These are phyloP conservation scores for Aphidius colemani DNA, from an alignment of 2,888 invertebrate species.

Conservation along the genomic window DNA sequence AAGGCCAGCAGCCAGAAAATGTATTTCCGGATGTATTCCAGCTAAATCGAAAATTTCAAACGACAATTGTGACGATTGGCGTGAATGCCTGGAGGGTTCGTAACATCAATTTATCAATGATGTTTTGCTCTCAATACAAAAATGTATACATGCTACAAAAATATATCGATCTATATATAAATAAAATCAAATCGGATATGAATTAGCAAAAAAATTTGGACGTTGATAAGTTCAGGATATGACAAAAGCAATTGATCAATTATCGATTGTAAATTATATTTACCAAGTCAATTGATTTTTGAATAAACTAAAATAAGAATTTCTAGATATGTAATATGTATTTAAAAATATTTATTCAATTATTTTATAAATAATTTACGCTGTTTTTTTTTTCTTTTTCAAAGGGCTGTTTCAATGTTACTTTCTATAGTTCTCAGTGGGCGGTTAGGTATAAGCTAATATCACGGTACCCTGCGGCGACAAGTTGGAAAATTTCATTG, in stretches of 20 bases:
- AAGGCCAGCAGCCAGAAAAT: slow-evolving; percentile 40
- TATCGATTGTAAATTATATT: not conserved
- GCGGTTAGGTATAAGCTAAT: slow-evolving; percentile 54
- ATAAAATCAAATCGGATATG: slow-evolving; percentile 1
- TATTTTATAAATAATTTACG: not conserved
- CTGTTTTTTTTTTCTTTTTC: not conserved
- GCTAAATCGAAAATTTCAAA: slow-evolving; percentile 48
- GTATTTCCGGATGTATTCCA: slow-evolving; percentile 50
- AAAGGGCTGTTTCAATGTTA: not conserved
- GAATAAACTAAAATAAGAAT: too few species aligned
- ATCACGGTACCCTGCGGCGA: slow-evolving; percentile 58
- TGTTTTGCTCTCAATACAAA: too few species aligned
- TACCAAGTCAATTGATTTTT: too few species aligned
- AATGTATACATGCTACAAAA: too few species aligned
- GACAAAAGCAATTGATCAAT: too few species aligned
- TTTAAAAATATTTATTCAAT: too few species aligned
- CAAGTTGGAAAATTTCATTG: slow-evolving; percentile 58
- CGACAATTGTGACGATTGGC: slow-evolving; percentile 40
- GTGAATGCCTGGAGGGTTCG: slow-evolving; percentile 8
- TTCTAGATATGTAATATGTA: too few species aligned
- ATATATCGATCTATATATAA: too few species aligned
- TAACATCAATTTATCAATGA: not conserved
- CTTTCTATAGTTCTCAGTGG: slow-evolving; percentile 27
- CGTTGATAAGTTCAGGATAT: too few species aligned
- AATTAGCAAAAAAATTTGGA: not conserved